These are phyloP conservation scores for Discoglossus pictus DNA, from an alignment of 2,797 vertebrate genomes.

Conservation along the genomic window DNA sequence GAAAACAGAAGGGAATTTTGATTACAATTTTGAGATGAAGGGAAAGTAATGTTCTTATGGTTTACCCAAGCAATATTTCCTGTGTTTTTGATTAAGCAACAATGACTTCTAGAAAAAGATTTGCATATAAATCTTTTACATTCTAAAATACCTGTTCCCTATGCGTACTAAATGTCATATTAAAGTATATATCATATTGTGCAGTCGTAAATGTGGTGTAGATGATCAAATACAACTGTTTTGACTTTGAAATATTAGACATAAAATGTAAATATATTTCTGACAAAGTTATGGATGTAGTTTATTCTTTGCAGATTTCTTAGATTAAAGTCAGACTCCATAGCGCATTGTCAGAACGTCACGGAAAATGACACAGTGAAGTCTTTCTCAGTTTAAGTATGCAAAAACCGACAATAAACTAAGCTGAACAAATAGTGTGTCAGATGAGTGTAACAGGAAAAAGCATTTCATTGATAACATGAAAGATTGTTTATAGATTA, in stretches of 20 bases:
- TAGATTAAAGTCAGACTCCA: conserved; percentile 58
- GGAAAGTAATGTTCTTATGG: conserved; percentile 28
- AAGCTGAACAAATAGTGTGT: conserved; percentile 39
- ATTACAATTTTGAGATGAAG: conserved; percentile 32
- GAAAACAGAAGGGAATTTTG: conserved; percentile 22
- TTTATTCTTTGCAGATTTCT: conserved; percentile 59
- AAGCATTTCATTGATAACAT: conserved; percentile 48
- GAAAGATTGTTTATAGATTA: conserved; percentile 61
- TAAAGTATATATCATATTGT: conserved; percentile 54
- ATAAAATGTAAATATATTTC: conserved; percentile 60
- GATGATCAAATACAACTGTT: conserved; percentile 60
- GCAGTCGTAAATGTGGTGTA: conserved; percentile 50
- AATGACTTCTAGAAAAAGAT: conserved; percentile 45
- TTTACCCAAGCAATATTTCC: conserved; percentile 44
- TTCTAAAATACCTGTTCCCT: conserved; percentile 58
- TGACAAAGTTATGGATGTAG: conserved; percentile 58
- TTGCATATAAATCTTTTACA: conserved; percentile 57
- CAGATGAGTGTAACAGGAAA: conserved; percentile 38
- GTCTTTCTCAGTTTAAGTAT: conserved; percentile 53
- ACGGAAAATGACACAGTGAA: conserved; percentile 49
- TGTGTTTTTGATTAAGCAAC: conserved; percentile 51
- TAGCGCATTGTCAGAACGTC: conserved; percentile 56
- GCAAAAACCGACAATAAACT: conserved; percentile 40
- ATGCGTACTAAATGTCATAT: conserved; percentile 47
- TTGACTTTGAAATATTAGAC: conserved; percentile 62